These are phyloP conservation scores for Micropoecilia bifurca DNA, from an alignment of 2,797 vertebrate genomes.

Conservation along the genomic window DNA sequence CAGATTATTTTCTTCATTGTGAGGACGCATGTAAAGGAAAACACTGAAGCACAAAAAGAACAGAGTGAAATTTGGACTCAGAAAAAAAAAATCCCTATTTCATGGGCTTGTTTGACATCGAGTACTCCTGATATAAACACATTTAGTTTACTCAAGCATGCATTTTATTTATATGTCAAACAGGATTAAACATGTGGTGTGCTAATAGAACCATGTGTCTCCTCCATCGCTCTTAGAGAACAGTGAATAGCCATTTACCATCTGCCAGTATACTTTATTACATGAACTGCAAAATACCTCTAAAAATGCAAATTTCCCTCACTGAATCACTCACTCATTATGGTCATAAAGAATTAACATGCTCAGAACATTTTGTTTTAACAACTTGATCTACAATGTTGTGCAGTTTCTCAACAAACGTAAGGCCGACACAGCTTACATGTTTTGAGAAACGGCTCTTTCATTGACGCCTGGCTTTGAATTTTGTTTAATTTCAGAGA, in stretches of 20 bases:
- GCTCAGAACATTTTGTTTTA: background rate
- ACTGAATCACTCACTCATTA: background rate
- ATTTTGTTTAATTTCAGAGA: slow-evolving; percentile 28
- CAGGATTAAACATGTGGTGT: background rate
- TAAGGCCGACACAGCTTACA: background rate
- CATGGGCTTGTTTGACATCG: background rate
- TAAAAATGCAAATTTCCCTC: background rate
- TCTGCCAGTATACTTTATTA: background rate
- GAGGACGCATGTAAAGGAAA: background rate
- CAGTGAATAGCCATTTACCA: background rate
- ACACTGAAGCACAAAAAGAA: background rate
- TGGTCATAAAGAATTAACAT: background rate
- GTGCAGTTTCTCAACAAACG: background rate
- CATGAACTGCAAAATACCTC: background rate
- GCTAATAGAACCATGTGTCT: background rate
- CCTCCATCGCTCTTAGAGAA: background rate
- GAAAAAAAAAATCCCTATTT: background rate
- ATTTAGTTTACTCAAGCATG: background rate
- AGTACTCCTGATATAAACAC: background rate
- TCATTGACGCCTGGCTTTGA: background rate
- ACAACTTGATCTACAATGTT: background rate
- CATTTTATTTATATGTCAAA: slow-evolving; percentile 5
- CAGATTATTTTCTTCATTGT: too few species aligned
- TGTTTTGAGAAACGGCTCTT: background rate
- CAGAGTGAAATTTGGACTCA: background rate